A percentile compares a stretch with the other conserved stretches of the same genome.
Evolutionary conservation across 1,140 invertebrate genomes (phyloP).

Genomic region (Lasaia peninsularis): DNA sequence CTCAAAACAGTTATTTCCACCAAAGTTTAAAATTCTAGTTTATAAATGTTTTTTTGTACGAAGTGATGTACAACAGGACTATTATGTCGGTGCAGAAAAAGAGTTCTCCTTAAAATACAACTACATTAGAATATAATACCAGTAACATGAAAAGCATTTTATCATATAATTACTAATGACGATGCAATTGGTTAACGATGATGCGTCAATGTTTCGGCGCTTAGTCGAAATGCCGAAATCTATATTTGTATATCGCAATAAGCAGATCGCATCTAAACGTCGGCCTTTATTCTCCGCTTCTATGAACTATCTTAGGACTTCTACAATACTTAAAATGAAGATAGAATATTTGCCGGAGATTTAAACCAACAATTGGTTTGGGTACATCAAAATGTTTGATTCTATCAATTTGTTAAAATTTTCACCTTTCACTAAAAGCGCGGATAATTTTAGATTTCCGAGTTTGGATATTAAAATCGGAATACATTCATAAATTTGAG

Average conservation of each 20-base stretch:
- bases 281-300: conserved; percentile 13
- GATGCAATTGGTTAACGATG: not conserved
- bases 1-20: too few species aligned
- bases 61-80: not conserved
- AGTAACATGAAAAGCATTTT: conserved; percentile 11
- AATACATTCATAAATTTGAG: too few species aligned
- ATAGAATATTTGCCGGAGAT: not conserved
- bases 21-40: too few species aligned
- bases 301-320: conserved; percentile 9
- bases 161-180: conserved; percentile 14
- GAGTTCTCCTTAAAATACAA: conserved; percentile 18
- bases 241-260: not conserved
- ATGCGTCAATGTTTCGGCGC: not conserved
- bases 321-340: conserved; percentile 10
- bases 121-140: conserved; percentile 15
- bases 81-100: not conserved
- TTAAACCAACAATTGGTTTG: not conserved
- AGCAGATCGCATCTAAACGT: conserved; percentile 14
- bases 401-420: not conserved
- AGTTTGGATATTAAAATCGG: not conserved
- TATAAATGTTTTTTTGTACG: too few species aligned
- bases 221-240: not conserved
- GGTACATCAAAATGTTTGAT: not conserved
- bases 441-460: not conserved
- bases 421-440: not conserved